These are phyloP conservation scores for Toxonevra muliebris DNA, from an alignment of 2,888 invertebrate genomes.

Conservation along the genomic window DNA sequence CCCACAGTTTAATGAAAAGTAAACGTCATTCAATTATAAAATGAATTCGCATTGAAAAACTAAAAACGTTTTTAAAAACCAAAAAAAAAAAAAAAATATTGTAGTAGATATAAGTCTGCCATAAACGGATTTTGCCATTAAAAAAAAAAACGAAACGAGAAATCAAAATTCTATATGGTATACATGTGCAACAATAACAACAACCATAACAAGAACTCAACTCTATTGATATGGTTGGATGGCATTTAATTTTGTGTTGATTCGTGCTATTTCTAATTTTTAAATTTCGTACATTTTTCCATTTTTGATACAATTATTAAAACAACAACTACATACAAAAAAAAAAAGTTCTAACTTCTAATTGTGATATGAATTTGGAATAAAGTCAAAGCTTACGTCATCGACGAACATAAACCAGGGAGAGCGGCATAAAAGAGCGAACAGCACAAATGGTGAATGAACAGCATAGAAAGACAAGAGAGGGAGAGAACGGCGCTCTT, in stretches of 20 bases:
- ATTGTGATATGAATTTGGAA: conserved; percentile 28
- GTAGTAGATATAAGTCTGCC: too few relatives aligned
- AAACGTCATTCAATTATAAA: too few relatives aligned
- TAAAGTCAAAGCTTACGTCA: conserved; percentile 26
- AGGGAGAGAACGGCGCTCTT: neutral
- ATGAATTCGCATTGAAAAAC: too few relatives aligned
- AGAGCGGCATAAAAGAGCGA: conserved; percentile 1
- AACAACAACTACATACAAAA: neutral
- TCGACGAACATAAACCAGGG: conserved; percentile 7
- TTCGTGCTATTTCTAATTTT: neutral
- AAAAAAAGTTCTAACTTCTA: too few relatives aligned
- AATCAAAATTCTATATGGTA: too few relatives aligned
- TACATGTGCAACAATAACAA: too few relatives aligned
- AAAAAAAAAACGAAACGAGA: too few relatives aligned
- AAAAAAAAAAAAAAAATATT: too few relatives aligned
- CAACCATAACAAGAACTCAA: neutral
- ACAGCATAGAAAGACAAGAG: neutral
- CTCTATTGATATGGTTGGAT: conserved; percentile 22
- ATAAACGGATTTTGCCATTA: too few relatives aligned
- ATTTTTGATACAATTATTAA: neutral
- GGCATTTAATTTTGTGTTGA: neutral
- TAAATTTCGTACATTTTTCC: neutral
- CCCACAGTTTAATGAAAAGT: too few relatives aligned
- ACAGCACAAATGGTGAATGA: too few relatives aligned
- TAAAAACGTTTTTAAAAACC: too few relatives aligned